Base-by-base conservation (phyloP, 2,888 invertebrate species). In the Listrodromus nycthemerus region DNA sequence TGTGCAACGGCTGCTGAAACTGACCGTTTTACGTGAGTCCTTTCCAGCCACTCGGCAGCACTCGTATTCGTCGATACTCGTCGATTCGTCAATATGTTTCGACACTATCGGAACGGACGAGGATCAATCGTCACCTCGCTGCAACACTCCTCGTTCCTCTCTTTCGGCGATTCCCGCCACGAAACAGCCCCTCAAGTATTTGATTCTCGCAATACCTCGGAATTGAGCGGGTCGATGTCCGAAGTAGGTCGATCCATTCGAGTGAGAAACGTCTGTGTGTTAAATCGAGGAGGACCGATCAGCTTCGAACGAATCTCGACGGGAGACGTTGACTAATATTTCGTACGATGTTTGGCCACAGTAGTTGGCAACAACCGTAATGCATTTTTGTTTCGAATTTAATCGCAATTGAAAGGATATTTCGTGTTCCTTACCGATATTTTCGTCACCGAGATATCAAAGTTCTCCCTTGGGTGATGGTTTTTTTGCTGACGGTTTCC, bases 211-310 rank as follows among this genome's bases (percentile, higher is more conserved):
- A 55, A 55, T 55, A 21, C 55, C 24, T 55, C 24, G 55, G 24
- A 10, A 55, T 55, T 13, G 21, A 24, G 21, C 55, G 10, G 55
- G 13, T 55, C 24, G 55, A 52, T 21, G 52, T 21, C 21, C 21
- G 19, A 52, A 52, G 52, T 37, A 52, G 21, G 52, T 19, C 21
- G 52, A 21, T 7, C 21, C 52, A 8, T 52, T 52, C 8, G 19
- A 21, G 52, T 19, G 21, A 48, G 48, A 78, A 78, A 69, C 48
- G 69, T 69, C 45, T 48, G 77, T 70, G 13, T 77, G 30, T 69
- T 69, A n/a, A 19, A 48, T 30, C 21, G 13, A 45, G 13, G 45
- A 33, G 45, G 24, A 27, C 61, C 48, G 61, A 61, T 69, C 63
- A 63, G n/a, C 24, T 58, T 50, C 33, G n/a, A n/a, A 33, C 52